Evolutionary conservation across 2,888 invertebrate species (phyloP).

Genomic region (Thalpophila matura): DNA sequence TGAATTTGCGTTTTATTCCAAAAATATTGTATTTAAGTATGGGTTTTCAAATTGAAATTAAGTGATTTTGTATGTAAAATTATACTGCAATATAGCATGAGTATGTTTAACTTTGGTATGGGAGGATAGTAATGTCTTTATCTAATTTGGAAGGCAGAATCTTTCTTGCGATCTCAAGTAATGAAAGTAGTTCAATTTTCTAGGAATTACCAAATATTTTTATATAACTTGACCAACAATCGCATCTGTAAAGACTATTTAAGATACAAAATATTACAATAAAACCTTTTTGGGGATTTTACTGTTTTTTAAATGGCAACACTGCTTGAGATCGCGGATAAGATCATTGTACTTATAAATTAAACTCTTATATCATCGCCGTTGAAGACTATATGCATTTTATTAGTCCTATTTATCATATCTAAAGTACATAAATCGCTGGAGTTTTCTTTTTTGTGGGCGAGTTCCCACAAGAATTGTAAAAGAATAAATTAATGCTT

Average conservation of each 20-base stretch:
- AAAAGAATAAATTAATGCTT: constrained; percentile 30
- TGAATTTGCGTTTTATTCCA: constrained; percentile 53
- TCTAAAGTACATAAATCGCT: constrained; percentile 2
- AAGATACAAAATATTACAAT: too few species aligned
- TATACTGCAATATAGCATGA: constrained; percentile 21
- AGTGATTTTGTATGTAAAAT: constrained; percentile 53
- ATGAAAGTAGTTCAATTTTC: neutral
- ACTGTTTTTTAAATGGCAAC: constrained; percentile 10
- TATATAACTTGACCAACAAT: too few species aligned
- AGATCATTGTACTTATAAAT: constrained; percentile 46
- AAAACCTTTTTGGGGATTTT: neutral
- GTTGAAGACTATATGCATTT: constrained; percentile 32
- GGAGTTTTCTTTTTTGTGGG: constrained; percentile 57
- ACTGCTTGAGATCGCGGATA: constrained; percentile 20
- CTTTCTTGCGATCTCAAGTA: constrained; percentile 24
- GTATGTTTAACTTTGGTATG: constrained; percentile 4
- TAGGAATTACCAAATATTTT: too few species aligned
- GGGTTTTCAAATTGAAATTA: constrained; percentile 39
- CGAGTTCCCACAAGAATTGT: constrained; percentile 33
- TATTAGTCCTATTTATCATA: constrained; percentile 8
- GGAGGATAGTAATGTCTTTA: neutral
- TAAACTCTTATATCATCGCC: constrained; percentile 21
- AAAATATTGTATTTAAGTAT: constrained; percentile 38
- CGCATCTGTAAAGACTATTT: too few species aligned
- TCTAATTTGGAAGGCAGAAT: neutral